Evolutionary conservation across 2,113 vertebrate genomes (phyloP), one percentile per base, ranked within the genome.

Genomic region (Brachyhypopomus occidentalis): DNA sequence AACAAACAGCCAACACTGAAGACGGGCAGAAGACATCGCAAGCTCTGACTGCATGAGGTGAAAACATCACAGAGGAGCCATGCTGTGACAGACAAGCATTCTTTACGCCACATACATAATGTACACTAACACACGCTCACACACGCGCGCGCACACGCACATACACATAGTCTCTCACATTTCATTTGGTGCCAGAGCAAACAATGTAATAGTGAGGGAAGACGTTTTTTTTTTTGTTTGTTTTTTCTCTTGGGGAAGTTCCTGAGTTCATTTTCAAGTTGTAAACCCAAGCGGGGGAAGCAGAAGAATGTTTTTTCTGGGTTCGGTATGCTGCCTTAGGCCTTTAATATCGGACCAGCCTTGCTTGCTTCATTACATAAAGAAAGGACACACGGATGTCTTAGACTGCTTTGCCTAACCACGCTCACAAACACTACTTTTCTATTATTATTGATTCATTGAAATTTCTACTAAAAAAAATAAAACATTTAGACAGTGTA

Each of bases 1-100:
- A 96, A 99, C 95, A 99, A 97, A 98, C 93, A 93, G 95, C 95
- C 96, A 97, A 93, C 96, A 94, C 93, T 96, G 90, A 94, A 93
- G 95, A 25, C 45, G 16, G 30, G n/a, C 11, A 92, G 92, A 92
- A 94, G 87, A 93, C 93, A 95, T 90, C 94, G 92, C 92, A 95
- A 89, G 83, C 91, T 87, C 90, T 86, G 78, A 91, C 88, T 90
- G 84, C 87, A 90, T 91, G 75, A 84, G 83, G 80, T 91, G 78
- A 84, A 85, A 82, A 90, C 90, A 94, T 92, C 86, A 94, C 91
- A 93, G 93, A 91, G 94, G 93, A 91, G 84, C 81, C 84, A 86
- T 83, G 84, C 77, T 19, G 9, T 78, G 70, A 96, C 92, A 94
- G 86, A 93, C 83, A 89, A 86, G 89, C 79, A 75, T 79, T 88